phyloP scores from a whole-genome alignment of 1,140 invertebrate species.

The Magallana angulata region DNA sequence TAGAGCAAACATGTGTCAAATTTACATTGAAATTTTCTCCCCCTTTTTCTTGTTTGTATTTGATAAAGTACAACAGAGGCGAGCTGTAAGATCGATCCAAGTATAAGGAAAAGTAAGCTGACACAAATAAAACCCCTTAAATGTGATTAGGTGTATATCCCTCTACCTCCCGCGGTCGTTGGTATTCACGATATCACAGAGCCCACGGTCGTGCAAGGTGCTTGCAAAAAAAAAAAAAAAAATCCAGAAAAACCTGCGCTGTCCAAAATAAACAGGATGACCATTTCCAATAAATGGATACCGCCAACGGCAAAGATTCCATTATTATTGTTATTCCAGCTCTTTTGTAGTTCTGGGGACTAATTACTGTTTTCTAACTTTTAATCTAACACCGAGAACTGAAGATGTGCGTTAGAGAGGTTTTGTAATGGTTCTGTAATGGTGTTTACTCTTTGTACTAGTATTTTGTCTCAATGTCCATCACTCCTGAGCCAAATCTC shows the following conservation, averaged over 20 bases:
- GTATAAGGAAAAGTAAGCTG: background rate
- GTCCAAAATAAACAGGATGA: background rate
- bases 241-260: background rate
- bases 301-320: background rate
- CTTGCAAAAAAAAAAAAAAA: background rate
- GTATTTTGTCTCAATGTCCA: background rate
- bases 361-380: constrained; percentile 13
- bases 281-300: background rate
- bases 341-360: background rate
- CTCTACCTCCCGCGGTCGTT: background rate
- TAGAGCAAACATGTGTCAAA: constrained; percentile 15
- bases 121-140: constrained; percentile 1
- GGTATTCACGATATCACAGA: background rate
- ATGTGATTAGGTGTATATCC: constrained; percentile 6
- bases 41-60: constrained; percentile 14
- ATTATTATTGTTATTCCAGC: background rate
- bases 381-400: background rate
- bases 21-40: background rate
- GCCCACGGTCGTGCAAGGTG: background rate
- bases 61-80: constrained; percentile 22
- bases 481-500: background rate
- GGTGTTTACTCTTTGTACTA: constrained; percentile 13
- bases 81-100: background rate
- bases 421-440: background rate
- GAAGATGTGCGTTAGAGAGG: background rate